Base-by-base conservation (phyloP, 1,140 invertebrate genomes). In the Cyrtorhinus lividipennis region DNA sequence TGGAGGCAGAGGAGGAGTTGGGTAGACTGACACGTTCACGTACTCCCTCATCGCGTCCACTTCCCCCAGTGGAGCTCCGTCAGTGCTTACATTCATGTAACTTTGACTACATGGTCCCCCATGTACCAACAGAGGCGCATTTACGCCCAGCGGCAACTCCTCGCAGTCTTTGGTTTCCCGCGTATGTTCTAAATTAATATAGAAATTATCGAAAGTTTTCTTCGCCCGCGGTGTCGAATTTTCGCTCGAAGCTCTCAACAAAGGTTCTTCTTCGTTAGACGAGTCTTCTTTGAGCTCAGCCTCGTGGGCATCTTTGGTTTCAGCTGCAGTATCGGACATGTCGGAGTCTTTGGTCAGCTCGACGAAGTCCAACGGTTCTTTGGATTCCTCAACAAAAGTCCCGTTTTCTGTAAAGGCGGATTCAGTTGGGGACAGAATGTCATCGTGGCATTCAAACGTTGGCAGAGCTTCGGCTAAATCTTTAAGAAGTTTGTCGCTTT, bases 401-500 rank as follows among this genome's bases (percentile, higher is more conserved):
- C 25, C 58, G n/a, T 59, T 59, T 59, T 59, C 25, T 5, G 27
- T 59, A 22, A 63, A 63, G 2, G 56, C 62, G 3, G 56, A 59
- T 59, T 63, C 62, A 15, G 62, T 45, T 24, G 62, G 62, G 15
- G 62, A 63, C 2, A 63, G 38, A 48, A 63, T 44, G 38, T 63
- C 62, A 38, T 59, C 56, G 1, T 59, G 22, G n/a, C 38, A 10
- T n/a, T 63, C 62, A 20, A 45, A 58, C 12, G 53, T 45, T 1
- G 62, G 56, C 27, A 63, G 30, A 59, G 13, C 23, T 23, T 59
- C 24, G 15, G 62, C 62, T 24, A 63, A 59, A 13, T 24, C 38
- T 26, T 63, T 58, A 10, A 63, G n/a, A 23, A 63, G 38, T 45
- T 59, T 58, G n/a, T 63, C 56, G 24, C 62, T 63, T n/a, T 63